A percentile compares a stretch with the other conserved stretches of the same genome.
phyloP scores from a whole-genome alignment of 1,140 invertebrate species.

The Drosophila virilis region DNA sequence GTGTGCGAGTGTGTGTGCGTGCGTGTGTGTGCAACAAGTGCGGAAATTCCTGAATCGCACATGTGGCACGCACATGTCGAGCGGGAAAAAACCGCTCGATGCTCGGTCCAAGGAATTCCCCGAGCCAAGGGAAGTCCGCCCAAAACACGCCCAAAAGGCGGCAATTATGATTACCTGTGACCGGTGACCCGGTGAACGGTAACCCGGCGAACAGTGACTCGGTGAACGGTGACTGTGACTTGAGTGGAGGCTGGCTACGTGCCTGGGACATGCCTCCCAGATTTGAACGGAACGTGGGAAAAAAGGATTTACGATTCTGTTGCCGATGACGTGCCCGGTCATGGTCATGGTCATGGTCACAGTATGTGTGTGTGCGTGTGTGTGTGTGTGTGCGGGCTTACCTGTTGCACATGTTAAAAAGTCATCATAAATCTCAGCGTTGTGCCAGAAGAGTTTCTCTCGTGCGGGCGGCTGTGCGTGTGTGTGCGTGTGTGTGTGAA shows the following conservation, averaged over 20 bases:
- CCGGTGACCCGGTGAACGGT: neutral
- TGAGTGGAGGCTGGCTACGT: slow-evolving; percentile 11
- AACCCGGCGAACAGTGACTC: neutral
- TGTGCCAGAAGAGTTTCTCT: neutral
- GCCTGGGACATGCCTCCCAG: slow-evolving; percentile 42
- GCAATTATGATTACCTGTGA: slow-evolving; percentile 35
- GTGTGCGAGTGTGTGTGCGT: neutral
- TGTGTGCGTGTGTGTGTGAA: slow-evolving; percentile 29
- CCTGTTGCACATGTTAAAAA: slow-evolving; percentile 81
- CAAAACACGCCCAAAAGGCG: slow-evolving; percentile 23
- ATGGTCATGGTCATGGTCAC: slow-evolving; percentile 48
- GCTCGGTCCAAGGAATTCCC: slow-evolving; percentile 39
- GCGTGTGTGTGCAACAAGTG: slow-evolving; percentile 32
- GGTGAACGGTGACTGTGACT: neutral
- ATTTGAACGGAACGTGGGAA: slow-evolving; percentile 76
- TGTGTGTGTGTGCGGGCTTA: slow-evolving; percentile 48
- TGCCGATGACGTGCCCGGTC: slow-evolving; percentile 59
- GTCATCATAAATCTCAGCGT: slow-evolving; percentile 76
- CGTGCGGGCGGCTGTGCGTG: neutral
- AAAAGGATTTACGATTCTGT: slow-evolving; percentile 77
- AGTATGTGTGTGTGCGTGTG: slow-evolving; percentile 19
- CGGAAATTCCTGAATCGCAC: slow-evolving; percentile 45
- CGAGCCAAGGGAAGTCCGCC: slow-evolving; percentile 2
- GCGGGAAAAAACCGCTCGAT: slow-evolving; percentile 17
- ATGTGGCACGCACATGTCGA: slow-evolving; percentile 50